phyloP scores from a whole-genome alignment of 2,113 vertebrate species.

The Eulemur macaco region DNA sequence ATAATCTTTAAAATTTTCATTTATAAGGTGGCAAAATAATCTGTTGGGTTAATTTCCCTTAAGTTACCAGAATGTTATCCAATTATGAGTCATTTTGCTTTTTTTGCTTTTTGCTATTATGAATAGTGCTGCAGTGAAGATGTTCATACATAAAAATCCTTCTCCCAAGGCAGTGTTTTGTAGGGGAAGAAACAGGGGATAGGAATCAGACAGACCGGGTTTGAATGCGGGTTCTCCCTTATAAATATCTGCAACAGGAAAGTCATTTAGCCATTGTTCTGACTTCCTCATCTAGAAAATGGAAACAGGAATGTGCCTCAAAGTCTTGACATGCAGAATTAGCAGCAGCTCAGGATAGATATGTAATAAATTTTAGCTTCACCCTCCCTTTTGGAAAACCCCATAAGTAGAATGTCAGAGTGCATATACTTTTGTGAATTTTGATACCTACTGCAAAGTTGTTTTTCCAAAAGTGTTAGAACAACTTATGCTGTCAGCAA shows the following conservation, averaged over 20 bases:
- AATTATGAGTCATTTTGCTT: conserved; percentile 10
- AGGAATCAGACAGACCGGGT: neutral
- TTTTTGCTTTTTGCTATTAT: neutral
- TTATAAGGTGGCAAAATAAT: conserved; percentile 53
- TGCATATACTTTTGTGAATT: neutral
- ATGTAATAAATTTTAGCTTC: neutral
- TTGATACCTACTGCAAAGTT: neutral
- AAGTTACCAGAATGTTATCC: conserved; percentile 12
- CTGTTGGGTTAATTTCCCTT: conserved; percentile 21
- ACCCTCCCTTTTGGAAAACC: neutral
- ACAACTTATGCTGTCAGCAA: neutral
- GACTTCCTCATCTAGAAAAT: neutral
- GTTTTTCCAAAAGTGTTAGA: neutral
- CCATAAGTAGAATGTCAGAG: neutral
- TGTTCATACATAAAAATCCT: neutral
- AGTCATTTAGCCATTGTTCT: neutral
- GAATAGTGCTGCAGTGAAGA: neutral
- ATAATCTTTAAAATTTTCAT: conserved; percentile 54
- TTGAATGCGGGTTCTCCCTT: neutral
- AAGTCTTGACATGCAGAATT: neutral
- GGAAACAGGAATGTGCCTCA: neutral
- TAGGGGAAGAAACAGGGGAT: neutral
- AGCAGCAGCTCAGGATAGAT: neutral
- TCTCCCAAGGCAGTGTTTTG: neutral
- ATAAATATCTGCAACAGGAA: neutral